Evolutionary conservation across 1,140 invertebrate species (phyloP), one percentile per base, ranked within the genome.

Genomic region (Arctopsyche grandis): DNA sequence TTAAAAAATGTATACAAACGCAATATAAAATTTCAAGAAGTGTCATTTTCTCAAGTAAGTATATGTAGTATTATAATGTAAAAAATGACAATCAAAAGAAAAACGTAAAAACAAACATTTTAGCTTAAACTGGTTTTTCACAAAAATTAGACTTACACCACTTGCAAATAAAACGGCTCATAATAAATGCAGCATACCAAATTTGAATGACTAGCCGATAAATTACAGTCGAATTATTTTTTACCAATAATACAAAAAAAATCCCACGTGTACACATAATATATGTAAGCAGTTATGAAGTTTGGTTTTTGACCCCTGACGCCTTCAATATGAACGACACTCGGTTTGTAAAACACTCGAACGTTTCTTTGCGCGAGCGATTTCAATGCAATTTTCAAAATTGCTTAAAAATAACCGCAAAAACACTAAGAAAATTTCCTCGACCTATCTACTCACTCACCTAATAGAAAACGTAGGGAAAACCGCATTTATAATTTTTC

Each of bases 271-370:
- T 52, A 52, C 16, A 52, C 16, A 52, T 52, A 52, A 52, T 52
- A 52, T 12, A 52, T 52, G 12, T 12, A 52, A 14, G 12, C 16
- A 52, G 4, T 14, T 46, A 46, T 46, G 12, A 46, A 7, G 12
- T 46, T 46, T 52, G 16, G 16, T 52, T 52, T 52, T 12, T 52
- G 4, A 52, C 16, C 48, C 48, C 48, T 52, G 48, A 5, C 48
- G 16, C 48, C 16, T 52, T 52, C 48, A 12, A 52, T 52, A 52
- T 16, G 48, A 52, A 52, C 48, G 16, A 52, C 12, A 22, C 21
- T 26, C 24, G 24, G 63, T 66, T 66, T 66, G 63, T 24, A 66
- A 19, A 66, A 22, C 63, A 66, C 63, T 66, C 63, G 19, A 66
- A 66, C 63, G 63, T 12, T 26, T 66, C 63, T 26, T 29, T 9